Evolutionary conservation across 2,113 vertebrate species (phyloP).

Genomic region (Vombatus ursinus): DNA sequence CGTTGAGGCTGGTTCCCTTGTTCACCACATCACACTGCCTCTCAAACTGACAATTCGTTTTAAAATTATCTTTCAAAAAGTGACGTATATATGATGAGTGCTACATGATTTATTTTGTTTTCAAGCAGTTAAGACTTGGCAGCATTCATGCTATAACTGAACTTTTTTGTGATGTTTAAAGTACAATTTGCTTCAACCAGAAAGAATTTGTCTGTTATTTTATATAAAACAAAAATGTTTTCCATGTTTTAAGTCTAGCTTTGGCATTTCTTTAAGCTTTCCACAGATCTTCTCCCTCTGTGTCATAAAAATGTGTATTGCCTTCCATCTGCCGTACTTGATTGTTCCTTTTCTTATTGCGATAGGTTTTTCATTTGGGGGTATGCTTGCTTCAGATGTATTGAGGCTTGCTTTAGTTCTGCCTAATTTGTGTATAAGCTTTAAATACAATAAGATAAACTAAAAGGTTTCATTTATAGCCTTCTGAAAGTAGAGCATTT

Average conservation of each 20-base stretch:
- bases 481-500: slow-evolving; percentile 86
- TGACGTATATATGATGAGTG: background rate
- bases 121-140: slow-evolving; percentile 28
- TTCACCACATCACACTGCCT: background rate
- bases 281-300: slow-evolving; percentile 50
- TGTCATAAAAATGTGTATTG: slow-evolving; percentile 67
- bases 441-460: slow-evolving; percentile 84
- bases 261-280: slow-evolving; percentile 39
- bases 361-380: slow-evolving; percentile 62
- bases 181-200: slow-evolving; percentile 29
- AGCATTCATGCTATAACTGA: slow-evolving; percentile 19
- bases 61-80: background rate
- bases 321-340: slow-evolving; percentile 64
- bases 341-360: slow-evolving; percentile 50
- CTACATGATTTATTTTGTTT: slow-evolving; percentile 32
- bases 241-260: slow-evolving; percentile 41
- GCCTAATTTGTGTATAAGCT: slow-evolving; percentile 82
- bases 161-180: slow-evolving; percentile 33
- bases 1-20: background rate
- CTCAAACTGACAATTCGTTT: background rate
- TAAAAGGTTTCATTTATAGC: slow-evolving; percentile 86
- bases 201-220: slow-evolving; percentile 34
- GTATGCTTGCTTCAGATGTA: slow-evolving; percentile 70
- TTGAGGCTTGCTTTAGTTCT: slow-evolving; percentile 79
- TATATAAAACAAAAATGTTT: slow-evolving; percentile 31